phyloP scores from a whole-genome alignment of 1,140 invertebrate species.

The Epicauta chinensis region DNA sequence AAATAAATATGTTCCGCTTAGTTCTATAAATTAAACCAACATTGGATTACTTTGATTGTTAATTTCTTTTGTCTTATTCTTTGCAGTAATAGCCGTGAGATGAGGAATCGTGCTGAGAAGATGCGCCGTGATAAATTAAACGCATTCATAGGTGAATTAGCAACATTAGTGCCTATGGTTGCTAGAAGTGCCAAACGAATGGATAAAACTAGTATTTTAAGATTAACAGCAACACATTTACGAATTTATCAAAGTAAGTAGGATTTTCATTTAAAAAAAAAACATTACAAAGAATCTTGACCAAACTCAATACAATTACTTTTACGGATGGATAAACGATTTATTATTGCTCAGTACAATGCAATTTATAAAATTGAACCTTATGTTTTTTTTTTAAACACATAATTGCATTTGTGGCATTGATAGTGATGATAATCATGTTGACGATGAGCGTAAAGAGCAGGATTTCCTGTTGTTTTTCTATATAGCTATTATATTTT shows the following conservation, averaged over 20 bases:
- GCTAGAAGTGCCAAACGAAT: constrained; percentile 69
- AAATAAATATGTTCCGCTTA: too few relatives aligned
- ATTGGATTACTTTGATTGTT: not conserved
- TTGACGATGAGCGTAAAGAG: too few relatives aligned
- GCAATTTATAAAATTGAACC: too few relatives aligned
- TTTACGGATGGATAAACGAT: too few relatives aligned
- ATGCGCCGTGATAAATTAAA: constrained; percentile 84
- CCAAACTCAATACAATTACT: too few relatives aligned
- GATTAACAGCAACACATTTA: constrained; percentile 74
- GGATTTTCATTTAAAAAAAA: not conserved
- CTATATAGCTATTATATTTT: too few relatives aligned
- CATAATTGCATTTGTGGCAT: too few relatives aligned
- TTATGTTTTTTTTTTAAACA: too few relatives aligned
- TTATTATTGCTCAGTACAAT: too few relatives aligned
- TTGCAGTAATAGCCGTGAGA: constrained; percentile 66
- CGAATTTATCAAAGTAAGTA: constrained; percentile 56
- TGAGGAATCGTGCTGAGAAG: constrained; percentile 81
- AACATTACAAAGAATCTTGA: too few relatives aligned
- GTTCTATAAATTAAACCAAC: too few relatives aligned
- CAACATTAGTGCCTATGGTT: constrained; percentile 74
- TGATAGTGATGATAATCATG: not conserved
- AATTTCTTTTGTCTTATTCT: constrained; percentile 26
- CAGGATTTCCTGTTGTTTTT: too few relatives aligned
- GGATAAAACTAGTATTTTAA: constrained; percentile 84
- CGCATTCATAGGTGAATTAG: constrained; percentile 74